Evolutionary conservation across 2,888 invertebrate genomes (phyloP).

Genomic region (Drosophila lacicola): DNA sequence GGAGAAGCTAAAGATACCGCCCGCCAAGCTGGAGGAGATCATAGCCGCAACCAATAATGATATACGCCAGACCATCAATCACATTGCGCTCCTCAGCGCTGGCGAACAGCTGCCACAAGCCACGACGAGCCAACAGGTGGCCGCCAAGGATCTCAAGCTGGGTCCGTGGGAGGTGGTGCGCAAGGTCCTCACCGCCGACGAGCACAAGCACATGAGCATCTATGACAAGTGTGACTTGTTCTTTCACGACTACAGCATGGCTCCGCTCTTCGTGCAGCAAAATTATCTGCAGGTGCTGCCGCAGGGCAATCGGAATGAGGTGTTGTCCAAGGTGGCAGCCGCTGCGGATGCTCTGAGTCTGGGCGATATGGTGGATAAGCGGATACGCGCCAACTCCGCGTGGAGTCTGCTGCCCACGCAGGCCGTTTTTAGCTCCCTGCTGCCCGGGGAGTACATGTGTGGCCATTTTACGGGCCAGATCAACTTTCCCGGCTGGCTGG

Average conservation of each 20-base stretch:
- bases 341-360: slow-evolving; percentile 94
- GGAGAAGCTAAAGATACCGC: slow-evolving; percentile 92
- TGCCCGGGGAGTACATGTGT: slow-evolving; percentile 94
- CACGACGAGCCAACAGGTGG: slow-evolving; percentile 79
- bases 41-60: slow-evolving; percentile 96
- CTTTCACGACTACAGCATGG: slow-evolving; percentile 98
- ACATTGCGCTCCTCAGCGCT: slow-evolving; percentile 92
- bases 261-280: slow-evolving; percentile 99
- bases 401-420: slow-evolving; percentile 95
- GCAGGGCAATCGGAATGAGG: slow-evolving; percentile 87
- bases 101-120: slow-evolving; percentile 84
- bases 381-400: slow-evolving; percentile 91
- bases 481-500: slow-evolving; percentile 97
- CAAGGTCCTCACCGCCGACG: slow-evolving; percentile 93
- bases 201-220: slow-evolving; percentile 91
- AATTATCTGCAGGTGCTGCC: slow-evolving; percentile 96
- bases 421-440: slow-evolving; percentile 95
- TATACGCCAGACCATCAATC: slow-evolving; percentile 96
- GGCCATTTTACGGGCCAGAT: slow-evolving; percentile 93
- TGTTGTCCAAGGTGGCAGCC: slow-evolving; percentile 89
- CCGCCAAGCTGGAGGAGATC: slow-evolving; percentile 92
- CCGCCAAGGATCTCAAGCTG: slow-evolving; percentile 94
- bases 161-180: slow-evolving; percentile 97
- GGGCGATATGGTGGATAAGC: slow-evolving; percentile 93
- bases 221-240: slow-evolving; percentile 95